These are phyloP conservation scores for Brachypalpus laphriformis DNA, from an alignment of 2,888 invertebrate species.

Conservation along the genomic window DNA sequence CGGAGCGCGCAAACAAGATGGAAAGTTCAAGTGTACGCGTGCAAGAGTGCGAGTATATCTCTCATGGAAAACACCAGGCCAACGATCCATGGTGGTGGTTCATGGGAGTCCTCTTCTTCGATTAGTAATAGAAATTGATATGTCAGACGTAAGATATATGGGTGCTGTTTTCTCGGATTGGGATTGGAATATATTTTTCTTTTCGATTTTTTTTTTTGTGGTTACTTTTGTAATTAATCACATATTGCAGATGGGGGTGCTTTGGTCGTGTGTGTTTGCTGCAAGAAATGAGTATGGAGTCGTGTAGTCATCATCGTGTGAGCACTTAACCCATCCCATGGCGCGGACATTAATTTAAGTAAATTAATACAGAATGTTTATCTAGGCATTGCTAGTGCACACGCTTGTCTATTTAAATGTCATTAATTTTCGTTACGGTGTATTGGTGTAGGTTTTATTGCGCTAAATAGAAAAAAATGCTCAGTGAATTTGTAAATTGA, in stretches of 20 bases:
- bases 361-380: constrained; percentile 31
- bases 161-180: not conserved
- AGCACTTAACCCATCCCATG: constrained; percentile 30
- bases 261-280: not conserved
- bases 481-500: constrained; percentile 15
- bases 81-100: constrained; percentile 12
- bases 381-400: constrained; percentile 2
- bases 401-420: constrained; percentile 29
- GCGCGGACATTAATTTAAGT: constrained; percentile 38
- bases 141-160: constrained; percentile 43
- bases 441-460: constrained; percentile 9
- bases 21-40: constrained; percentile 53
- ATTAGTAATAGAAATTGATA: constrained; percentile 54
- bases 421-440: constrained; percentile 45
- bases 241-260: constrained; percentile 14
- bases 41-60: not conserved
- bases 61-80: not conserved
- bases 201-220: constrained; percentile 14
- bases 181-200: not conserved
- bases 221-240: constrained; percentile 47
- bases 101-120: constrained; percentile 36
- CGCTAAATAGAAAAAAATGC: not conserved
- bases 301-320: constrained; percentile 5
- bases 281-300: not conserved
- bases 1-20: constrained; percentile 35